A percentile compares a stretch with the other conserved stretches of the same genome.
Conservation (phyloP, 2,113 vertebrate species). For the Addax nasomaculatus region DNA sequence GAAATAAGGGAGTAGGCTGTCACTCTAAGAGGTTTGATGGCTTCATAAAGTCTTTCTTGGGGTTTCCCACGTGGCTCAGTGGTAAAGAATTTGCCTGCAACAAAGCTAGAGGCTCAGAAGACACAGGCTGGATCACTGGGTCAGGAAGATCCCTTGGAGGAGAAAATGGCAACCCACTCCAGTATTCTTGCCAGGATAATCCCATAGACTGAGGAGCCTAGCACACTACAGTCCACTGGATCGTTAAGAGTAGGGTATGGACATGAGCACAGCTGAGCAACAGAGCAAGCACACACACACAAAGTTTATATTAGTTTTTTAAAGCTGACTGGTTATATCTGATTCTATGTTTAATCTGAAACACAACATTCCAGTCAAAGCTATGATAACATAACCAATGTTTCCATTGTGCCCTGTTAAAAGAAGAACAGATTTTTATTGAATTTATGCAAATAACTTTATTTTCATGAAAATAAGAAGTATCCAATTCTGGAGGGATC, state of each 20-base stretch:
- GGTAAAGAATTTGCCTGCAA: neutral
- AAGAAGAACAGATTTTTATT: neutral
- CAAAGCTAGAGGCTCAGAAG: neutral
- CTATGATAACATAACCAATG: neutral
- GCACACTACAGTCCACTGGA: neutral
- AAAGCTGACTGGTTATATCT: neutral
- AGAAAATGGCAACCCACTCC: neutral
- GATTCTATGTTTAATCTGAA: neutral
- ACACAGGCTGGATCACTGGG: neutral
- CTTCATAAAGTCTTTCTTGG: neutral
- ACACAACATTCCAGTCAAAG: neutral
- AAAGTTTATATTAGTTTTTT: neutral
- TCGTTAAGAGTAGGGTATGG: rapidly evolving
- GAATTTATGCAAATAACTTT: neutral
- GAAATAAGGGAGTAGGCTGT: neutral
- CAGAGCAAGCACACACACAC: neutral
- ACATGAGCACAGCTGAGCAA: neutral
- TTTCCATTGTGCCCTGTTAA: neutral
- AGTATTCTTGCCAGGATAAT: neutral
- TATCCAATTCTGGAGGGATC: neutral
- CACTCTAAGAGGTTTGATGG: neutral
- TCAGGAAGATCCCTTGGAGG: neutral
- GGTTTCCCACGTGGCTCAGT: neutral
- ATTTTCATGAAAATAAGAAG: neutral
- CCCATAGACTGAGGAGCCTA: neutral